phyloP scores from a whole-genome alignment of 2,888 invertebrate genomes.

The Drosophila merina region DNA sequence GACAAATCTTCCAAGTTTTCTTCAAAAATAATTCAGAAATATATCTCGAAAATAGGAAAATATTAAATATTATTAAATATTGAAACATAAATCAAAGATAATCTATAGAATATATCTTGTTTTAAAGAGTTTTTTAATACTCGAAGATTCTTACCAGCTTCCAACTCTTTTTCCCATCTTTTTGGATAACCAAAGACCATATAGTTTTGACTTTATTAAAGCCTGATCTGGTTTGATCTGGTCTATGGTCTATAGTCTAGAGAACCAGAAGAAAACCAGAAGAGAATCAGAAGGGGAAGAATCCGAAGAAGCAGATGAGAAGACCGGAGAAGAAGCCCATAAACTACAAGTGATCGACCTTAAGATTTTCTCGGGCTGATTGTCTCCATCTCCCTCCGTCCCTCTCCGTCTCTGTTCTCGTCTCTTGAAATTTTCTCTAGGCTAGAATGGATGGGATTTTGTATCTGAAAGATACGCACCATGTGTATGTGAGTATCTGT shows the following conservation, averaged over 20 bases:
- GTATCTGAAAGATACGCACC: conserved; percentile 12
- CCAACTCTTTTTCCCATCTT: conserved; percentile 8
- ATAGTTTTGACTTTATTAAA: conserved; percentile 4
- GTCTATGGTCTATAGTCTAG: background rate
- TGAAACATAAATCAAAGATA: too few species aligned
- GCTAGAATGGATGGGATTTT: conserved; percentile 15
- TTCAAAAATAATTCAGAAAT: too few species aligned
- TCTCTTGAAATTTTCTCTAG: conserved; percentile 42
- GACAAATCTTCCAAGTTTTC: background rate
- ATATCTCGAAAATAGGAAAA: too few species aligned
- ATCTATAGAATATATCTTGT: too few species aligned
- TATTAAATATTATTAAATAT: too few species aligned
- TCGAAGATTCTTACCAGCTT: background rate
- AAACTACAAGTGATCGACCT: conserved; percentile 80
- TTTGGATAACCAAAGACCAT: background rate
- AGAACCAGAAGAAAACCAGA: background rate
- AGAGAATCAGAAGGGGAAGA: background rate
- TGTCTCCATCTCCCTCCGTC: conserved; percentile 37
- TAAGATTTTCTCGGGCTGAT: conserved; percentile 73
- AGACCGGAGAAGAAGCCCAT: conserved; percentile 67
- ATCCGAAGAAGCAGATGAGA: conserved; percentile 16
- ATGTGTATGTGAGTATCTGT: conserved; percentile 18
- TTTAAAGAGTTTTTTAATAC: too few species aligned
- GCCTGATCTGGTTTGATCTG: conserved; percentile 38
- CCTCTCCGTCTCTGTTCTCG: background rate